Percentiles rank a stretch among this genome's conserved stretches.
phyloP scores from a whole-genome alignment of 2,113 vertebrate genomes.

The Antennarius striatus region DNA sequence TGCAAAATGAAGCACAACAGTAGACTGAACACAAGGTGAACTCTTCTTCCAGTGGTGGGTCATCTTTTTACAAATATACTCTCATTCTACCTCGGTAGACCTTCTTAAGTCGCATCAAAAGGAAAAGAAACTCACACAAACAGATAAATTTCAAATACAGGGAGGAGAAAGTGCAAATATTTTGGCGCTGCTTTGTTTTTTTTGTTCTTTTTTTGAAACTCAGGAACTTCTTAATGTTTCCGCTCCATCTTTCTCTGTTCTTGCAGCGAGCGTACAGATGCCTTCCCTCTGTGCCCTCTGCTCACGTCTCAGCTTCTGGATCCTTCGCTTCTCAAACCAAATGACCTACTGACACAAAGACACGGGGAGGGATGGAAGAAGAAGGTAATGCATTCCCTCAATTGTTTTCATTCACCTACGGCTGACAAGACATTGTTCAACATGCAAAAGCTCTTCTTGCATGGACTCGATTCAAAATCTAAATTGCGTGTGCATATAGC shows the following conservation, averaged over 20 bases:
- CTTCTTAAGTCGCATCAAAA: constrained; percentile 57
- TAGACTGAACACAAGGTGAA: constrained; percentile 37
- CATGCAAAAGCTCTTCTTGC: constrained; percentile 2
- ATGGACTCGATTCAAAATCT: background rate
- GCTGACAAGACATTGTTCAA: constrained; percentile 33
- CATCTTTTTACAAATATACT: constrained; percentile 58
- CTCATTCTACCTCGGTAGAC: constrained; percentile 38
- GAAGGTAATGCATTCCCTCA: constrained; percentile 10
- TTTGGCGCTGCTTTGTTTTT: constrained; percentile 77
- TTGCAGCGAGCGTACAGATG: constrained; percentile 67
- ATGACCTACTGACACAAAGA: constrained; percentile 76
- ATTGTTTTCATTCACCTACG: constrained; percentile 20
- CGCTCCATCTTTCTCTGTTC: constrained; percentile 63
- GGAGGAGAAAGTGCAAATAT: constrained; percentile 85
- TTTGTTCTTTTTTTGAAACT: constrained; percentile 39
- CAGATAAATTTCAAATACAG: constrained; percentile 69
- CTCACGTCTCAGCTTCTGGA: constrained; percentile 72
- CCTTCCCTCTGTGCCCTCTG: constrained; percentile 69
- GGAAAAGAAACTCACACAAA: constrained; percentile 59
- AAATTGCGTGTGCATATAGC: background rate
- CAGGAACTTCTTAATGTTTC: constrained; percentile 59
- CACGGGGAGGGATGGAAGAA: background rate
- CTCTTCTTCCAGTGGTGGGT: constrained; percentile 59
- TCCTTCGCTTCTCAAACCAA: constrained; percentile 76
- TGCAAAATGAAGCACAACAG: constrained; percentile 20